These are phyloP conservation scores for Leptobrachium ailaonicum DNA, from an alignment of 2,113 vertebrate species.

Conservation along the genomic window DNA sequence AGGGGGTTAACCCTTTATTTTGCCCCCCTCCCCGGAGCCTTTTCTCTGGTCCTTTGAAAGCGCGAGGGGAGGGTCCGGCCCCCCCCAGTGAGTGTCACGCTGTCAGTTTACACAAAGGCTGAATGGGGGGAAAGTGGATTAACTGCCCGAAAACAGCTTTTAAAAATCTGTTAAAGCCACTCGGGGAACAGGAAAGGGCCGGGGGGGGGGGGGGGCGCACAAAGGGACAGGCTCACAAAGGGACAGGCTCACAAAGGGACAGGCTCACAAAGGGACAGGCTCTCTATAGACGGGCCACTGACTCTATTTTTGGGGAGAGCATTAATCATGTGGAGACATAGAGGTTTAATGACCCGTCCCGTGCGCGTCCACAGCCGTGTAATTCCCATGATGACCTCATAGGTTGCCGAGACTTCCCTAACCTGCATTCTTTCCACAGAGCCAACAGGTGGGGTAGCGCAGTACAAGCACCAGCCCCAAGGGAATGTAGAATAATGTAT, in stretches of 20 bases:
- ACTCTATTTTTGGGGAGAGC: not conserved
- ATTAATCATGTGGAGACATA: conserved; percentile 33
- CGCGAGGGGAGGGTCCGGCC: conserved; percentile 15
- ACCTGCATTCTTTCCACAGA: not conserved
- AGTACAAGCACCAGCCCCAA: not conserved
- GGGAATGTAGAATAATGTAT: too few relatives aligned
- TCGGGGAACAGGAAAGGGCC: conserved; percentile 56
- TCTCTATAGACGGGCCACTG: conserved; percentile 6
- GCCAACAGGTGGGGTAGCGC: not conserved
- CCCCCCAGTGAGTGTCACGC: conserved; percentile 12
- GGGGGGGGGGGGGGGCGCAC: conserved; percentile 46
- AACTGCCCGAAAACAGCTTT: conserved; percentile 46
- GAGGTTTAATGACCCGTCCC: conserved; percentile 3
- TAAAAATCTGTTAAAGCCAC: conserved; percentile 50
- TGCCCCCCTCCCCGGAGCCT: not conserved
- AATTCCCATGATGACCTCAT: conserved; percentile 4
- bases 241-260: not conserved
- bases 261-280: not conserved
- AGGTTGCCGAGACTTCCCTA: not conserved
- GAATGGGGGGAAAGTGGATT: conserved; percentile 46
- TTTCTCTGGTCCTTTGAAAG: not conserved
- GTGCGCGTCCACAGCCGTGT: not conserved
- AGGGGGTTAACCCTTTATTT: not conserved
- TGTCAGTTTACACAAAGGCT: conserved; percentile 44
- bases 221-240: conserved; percentile 12